A percentile compares a stretch with the other conserved stretches of the same genome.
Evolutionary conservation across 1,140 invertebrate species (phyloP).

Genomic region (Holcopasites calliopsidis): DNA sequence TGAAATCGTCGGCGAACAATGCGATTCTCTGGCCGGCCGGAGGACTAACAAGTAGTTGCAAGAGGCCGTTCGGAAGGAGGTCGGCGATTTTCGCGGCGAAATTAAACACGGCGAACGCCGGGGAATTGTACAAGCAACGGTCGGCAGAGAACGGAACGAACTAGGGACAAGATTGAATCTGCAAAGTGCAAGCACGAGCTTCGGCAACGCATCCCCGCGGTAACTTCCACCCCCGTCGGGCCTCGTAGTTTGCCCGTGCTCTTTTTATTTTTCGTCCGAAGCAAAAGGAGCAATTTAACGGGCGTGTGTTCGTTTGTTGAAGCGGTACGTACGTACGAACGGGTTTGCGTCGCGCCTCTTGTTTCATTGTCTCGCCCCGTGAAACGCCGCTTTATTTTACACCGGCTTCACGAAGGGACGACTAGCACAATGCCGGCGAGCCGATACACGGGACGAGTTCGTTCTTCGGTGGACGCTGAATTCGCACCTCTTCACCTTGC

Average conservation of each 20-base stretch:
- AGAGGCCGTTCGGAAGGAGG: not conserved
- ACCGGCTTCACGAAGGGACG: conserved; percentile 18
- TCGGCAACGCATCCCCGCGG: not conserved
- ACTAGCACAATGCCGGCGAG: not conserved
- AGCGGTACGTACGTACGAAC: conserved; percentile 9
- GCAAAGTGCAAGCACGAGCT: not conserved
- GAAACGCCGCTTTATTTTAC: conserved; percentile 33
- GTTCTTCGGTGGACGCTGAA: not conserved
- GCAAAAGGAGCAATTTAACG: conserved; percentile 21
- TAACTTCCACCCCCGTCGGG: not conserved
- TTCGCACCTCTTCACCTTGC: too few species aligned
- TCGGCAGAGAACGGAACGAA: not conserved
- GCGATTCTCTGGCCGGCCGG: not conserved
- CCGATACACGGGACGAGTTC: not conserved
- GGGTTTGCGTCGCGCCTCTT: conserved; percentile 1
- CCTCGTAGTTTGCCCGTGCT: not conserved
- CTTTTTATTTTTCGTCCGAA: not conserved
- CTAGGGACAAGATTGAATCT: conserved; percentile 15
- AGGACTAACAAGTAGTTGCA: not conserved
- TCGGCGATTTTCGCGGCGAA: conserved; percentile 4
- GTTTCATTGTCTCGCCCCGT: conserved; percentile 20
- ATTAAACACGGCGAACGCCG: not conserved
- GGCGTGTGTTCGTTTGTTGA: conserved; percentile 18
- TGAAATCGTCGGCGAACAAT: not conserved
- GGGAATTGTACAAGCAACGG: not conserved